phyloP scores from a whole-genome alignment of 2,113 vertebrate genomes.

The Larimichthys crocea region DNA sequence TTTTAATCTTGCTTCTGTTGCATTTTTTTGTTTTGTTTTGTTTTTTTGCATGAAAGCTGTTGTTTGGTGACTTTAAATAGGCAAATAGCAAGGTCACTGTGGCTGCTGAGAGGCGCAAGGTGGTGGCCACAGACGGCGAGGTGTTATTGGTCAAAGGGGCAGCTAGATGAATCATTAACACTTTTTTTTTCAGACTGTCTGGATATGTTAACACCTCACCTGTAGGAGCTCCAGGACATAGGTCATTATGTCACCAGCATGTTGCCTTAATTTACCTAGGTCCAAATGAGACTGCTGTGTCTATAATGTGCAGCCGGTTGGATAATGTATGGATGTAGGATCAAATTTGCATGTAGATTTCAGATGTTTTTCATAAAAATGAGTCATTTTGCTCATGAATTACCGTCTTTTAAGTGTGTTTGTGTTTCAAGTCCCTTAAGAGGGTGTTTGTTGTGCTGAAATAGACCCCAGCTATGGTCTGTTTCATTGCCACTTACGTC shows the following conservation, averaged over 20 bases:
- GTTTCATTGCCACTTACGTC: slow-evolving; percentile 1
- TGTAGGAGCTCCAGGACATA: background rate
- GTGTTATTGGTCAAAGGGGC: slow-evolving; percentile 18
- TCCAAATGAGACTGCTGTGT: background rate
- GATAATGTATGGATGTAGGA: background rate
- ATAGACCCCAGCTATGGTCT: background rate
- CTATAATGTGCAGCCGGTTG: background rate
- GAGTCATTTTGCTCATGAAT: background rate
- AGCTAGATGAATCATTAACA: slow-evolving; percentile 21
- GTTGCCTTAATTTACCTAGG: slow-evolving; percentile 20
- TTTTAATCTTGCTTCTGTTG: slow-evolving; percentile 32
- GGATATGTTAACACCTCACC: slow-evolving; percentile 7
- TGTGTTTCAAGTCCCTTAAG: slow-evolving; percentile 11
- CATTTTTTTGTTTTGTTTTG: background rate
- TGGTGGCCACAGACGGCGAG: background rate
- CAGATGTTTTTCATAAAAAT: background rate
- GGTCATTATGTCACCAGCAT: slow-evolving; percentile 5
- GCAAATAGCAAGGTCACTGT: slow-evolving; percentile 24
- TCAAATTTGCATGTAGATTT: slow-evolving; percentile 11
- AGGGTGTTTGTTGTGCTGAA: slow-evolving; percentile 12
- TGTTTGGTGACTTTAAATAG: slow-evolving; percentile 12
- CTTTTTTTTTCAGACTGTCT: slow-evolving; percentile 9
- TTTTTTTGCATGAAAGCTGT: background rate
- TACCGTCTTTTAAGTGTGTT: slow-evolving; percentile 12
- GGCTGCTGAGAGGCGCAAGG: slow-evolving; percentile 13